A percentile compares a stretch with the other conserved stretches of the same genome.
Evolutionary conservation across 64 coral and sea anemone genomes (phyloP).

Genomic region (Cladopsammia gracilis): DNA sequence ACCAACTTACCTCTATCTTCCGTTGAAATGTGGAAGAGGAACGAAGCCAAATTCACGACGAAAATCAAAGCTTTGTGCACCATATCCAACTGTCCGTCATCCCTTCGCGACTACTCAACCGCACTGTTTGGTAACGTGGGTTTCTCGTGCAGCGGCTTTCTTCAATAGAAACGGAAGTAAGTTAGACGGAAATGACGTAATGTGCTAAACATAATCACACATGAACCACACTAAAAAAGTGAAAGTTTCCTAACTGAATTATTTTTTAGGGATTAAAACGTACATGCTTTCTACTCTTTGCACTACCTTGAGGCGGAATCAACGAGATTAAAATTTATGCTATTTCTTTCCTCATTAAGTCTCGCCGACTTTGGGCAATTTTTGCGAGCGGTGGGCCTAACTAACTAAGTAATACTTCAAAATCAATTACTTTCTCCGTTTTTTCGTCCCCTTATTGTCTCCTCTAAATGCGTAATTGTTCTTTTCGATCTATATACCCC

Average conservation of each 20-base stretch:
- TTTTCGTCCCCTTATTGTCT: not conserved
- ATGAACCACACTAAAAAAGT: not conserved
- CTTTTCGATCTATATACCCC: conserved; percentile 18
- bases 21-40: not conserved
- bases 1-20: conserved; percentile 33
- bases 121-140: not conserved
- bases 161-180: conserved; percentile 52
- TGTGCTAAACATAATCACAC: conserved; percentile 1
- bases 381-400: not conserved
- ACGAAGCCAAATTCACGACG: not conserved
- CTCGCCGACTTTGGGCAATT: no score
- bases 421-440: conserved; percentile 31
- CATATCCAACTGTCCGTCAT: not conserved
- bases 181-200: conserved; percentile 53
- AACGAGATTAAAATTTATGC: not conserved
- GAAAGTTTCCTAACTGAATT: not conserved
- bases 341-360: not conserved
- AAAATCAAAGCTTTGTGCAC: conserved; percentile 22
- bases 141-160: conserved; percentile 43
- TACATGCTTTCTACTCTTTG: not conserved
- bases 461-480: conserved; percentile 35
- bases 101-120: not conserved
- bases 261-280: not conserved
- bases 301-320: not conserved
- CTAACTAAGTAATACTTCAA: conserved; percentile 3